Percentiles rank a stretch among this genome's conserved stretches.
phyloP scores from a whole-genome alignment of 1,140 invertebrate species.

The Drosophila santomea region DNA sequence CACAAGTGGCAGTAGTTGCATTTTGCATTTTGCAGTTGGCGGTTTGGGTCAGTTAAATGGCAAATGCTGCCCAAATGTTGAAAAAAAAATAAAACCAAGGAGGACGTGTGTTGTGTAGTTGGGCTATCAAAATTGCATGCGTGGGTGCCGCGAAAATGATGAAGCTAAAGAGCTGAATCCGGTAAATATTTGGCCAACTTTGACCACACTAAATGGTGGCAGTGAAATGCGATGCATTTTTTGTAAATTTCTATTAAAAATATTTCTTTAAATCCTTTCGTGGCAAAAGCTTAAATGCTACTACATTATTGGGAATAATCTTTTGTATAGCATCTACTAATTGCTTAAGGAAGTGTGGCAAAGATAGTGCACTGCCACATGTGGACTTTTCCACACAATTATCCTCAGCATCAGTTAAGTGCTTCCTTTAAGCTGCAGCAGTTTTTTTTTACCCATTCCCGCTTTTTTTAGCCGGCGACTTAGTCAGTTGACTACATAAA shows the following conservation, averaged over 20 bases:
- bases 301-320: no score
- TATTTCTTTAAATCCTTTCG: no score
- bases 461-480: not conserved
- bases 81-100: not conserved
- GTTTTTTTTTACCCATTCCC: not conserved
- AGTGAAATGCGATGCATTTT: no score
- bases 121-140: conserved; percentile 15
- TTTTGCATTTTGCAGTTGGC: conserved; percentile 26
- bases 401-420: not conserved
- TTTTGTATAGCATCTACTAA: no score
- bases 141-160: conserved; percentile 31
- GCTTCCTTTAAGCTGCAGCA: not conserved
- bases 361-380: no score
- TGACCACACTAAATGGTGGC: not conserved
- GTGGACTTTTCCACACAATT: not conserved
- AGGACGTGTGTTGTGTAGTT: not conserved
- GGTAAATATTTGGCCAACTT: conserved; percentile 7
- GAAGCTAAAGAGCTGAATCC: conserved; percentile 14
- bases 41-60: conserved; percentile 64
- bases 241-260: no score
- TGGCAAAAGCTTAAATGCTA: no score
- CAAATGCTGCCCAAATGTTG: conserved; percentile 37
- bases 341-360: not conserved
- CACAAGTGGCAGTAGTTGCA: conserved; percentile 67
- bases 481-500: not conserved